Evolutionary conservation across 2,888 invertebrate species (phyloP).

Genomic region (Isoperla grammatica): DNA sequence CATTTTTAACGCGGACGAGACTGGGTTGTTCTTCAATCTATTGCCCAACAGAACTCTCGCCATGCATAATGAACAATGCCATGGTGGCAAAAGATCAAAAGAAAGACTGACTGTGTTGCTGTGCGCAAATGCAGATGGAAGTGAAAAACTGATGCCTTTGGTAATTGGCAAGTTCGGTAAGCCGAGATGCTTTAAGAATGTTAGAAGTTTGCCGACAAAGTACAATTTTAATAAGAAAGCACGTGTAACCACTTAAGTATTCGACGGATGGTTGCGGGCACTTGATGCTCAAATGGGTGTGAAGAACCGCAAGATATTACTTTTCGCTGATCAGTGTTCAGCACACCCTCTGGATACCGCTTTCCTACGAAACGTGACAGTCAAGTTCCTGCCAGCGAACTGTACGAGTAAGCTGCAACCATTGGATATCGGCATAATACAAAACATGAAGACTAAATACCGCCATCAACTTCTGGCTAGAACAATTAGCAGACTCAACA

Average conservation of each 20-base stretch:
- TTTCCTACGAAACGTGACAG: neutral
- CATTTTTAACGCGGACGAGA: conserved; percentile 32
- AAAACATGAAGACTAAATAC: conserved; percentile 1
- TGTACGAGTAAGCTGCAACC: neutral
- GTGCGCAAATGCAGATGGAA: no score
- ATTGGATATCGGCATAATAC: neutral
- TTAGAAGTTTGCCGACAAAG: conserved; percentile 6
- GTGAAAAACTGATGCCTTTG: conserved; percentile 12
- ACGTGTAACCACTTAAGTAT: conserved; percentile 10
- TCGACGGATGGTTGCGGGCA: conserved; percentile 4
- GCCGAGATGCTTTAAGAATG: no score
- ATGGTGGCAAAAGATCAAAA: conserved; percentile 35
- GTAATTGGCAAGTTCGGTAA: conserved; percentile 19
- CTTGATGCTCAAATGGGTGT: conserved; percentile 10
- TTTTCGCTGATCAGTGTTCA: no score
- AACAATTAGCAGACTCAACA: neutral
- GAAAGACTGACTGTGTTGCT: conserved; percentile 33
- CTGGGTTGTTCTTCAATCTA: no score
- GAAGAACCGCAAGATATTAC: conserved; percentile 15
- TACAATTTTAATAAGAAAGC: conserved; percentile 10
- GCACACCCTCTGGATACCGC: neutral
- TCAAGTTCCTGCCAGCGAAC: neutral
- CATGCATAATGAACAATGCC: conserved; percentile 34
- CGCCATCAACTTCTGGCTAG: neutral
- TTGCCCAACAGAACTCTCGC: conserved; percentile 30